Percentiles rank a stretch among this genome's conserved stretches.
Conservation (phyloP, 2,797 vertebrate genomes). For the Prionace glauca region DNA sequence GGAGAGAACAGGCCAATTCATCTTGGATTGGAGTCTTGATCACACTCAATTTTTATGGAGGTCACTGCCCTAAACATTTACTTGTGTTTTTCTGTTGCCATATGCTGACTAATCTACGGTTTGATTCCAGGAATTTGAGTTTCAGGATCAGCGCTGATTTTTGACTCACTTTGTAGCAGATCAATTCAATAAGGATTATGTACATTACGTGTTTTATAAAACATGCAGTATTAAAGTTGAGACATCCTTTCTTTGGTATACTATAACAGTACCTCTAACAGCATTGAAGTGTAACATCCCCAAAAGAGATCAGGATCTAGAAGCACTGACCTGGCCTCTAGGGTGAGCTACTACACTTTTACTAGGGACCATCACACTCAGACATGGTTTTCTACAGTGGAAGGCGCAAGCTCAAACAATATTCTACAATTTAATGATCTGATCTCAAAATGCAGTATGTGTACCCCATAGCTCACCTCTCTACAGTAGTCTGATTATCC, state of each 20-base stretch:
- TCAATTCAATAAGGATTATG: neutral
- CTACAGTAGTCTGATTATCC: slow-evolving; percentile 84
- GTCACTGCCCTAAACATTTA: neutral
- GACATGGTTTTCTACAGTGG: neutral
- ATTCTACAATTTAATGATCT: neutral
- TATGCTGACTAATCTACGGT: neutral
- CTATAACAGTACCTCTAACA: neutral
- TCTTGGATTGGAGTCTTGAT: neutral
- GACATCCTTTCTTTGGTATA: neutral
- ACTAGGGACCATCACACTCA: neutral
- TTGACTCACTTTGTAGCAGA: neutral
- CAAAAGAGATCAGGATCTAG: neutral
- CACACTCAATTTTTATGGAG: neutral
- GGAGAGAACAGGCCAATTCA: neutral
- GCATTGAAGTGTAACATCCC: neutral
- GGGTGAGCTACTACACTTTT: neutral
- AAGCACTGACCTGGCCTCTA: neutral
- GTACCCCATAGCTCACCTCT: slow-evolving; percentile 64
- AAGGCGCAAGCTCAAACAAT: neutral
- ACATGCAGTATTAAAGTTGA: neutral
- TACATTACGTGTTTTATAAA: neutral
- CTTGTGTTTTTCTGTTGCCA: neutral
- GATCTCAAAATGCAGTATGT: neutral
- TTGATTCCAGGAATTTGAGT: neutral
- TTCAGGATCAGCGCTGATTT: neutral